phyloP scores from a whole-genome alignment of 2,888 invertebrate species.

The Diaprepes abbreviatus region DNA sequence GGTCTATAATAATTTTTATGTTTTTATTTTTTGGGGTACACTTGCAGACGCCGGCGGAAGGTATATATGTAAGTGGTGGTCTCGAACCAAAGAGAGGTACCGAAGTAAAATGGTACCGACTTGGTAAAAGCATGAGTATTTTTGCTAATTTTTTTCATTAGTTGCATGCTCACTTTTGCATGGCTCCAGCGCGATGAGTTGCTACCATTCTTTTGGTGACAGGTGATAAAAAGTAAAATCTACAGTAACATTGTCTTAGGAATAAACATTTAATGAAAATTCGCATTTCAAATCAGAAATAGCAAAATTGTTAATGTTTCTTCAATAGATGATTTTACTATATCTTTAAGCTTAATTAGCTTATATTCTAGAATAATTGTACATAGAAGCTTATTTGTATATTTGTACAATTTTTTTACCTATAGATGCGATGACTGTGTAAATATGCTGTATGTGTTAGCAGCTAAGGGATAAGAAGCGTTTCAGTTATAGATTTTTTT shows the following conservation, averaged over 20 bases:
- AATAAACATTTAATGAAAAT: not conserved
- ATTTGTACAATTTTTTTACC: too few relatives aligned
- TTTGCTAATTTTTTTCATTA: conserved; percentile 49
- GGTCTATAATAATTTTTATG: conserved; percentile 58
- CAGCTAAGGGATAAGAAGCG: too few relatives aligned
- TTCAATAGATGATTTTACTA: conserved; percentile 1
- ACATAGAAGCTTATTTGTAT: conserved; percentile 5
- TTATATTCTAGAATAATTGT: conserved; percentile 4
- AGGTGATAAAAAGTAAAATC: conserved; percentile 11
- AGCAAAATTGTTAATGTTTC: too few relatives aligned
- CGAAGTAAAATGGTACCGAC: conserved; percentile 46
- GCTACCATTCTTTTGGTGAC: conserved; percentile 1
- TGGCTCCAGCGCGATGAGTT: conserved; percentile 20
- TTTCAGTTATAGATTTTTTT: too few relatives aligned
- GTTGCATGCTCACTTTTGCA: conserved; percentile 43
- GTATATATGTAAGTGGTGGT: conserved; percentile 70
- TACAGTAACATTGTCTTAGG: conserved; percentile 5
- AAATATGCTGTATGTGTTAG: too few relatives aligned
- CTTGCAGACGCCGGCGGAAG: conserved; percentile 67
- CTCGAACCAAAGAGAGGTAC: conserved; percentile 56
- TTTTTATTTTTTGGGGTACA: conserved; percentile 65
- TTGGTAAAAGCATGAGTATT: conserved; percentile 58
- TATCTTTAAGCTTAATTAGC: not conserved
- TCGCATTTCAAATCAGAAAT: too few relatives aligned
- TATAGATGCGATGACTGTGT: too few relatives aligned